A percentile compares a stretch with the other conserved stretches of the same genome.
Conservation (phyloP, 2,113 vertebrate genomes). For the Oostethus manadensis region DNA sequence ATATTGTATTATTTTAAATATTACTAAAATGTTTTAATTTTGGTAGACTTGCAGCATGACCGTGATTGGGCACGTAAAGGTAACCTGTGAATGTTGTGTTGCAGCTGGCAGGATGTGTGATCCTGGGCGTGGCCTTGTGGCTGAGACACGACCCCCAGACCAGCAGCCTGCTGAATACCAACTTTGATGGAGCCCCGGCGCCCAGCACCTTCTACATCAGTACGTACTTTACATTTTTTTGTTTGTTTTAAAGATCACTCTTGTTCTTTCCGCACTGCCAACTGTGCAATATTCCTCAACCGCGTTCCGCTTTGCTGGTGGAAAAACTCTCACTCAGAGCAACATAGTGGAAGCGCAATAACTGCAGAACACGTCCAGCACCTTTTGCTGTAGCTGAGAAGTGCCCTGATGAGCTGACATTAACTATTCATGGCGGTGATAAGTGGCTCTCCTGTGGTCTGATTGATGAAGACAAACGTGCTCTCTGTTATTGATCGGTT, state of each 20-base stretch:
- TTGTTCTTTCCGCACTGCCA: background rate
- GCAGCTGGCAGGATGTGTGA: conserved; percentile 90
- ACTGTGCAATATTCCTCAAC: too few relatives aligned
- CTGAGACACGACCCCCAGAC: conserved; percentile 88
- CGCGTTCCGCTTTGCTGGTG: too few relatives aligned
- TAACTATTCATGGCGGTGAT: conserved; percentile 19
- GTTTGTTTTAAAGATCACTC: too few relatives aligned
- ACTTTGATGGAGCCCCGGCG: conserved; percentile 73
- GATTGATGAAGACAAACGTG: conserved; percentile 7
- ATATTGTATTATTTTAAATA: too few relatives aligned
- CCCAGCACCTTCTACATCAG: conserved; percentile 92
- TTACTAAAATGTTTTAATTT: too few relatives aligned
- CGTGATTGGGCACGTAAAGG: too few relatives aligned
- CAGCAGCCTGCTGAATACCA: conserved; percentile 78
- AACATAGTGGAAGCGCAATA: too few relatives aligned
- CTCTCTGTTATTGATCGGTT: conserved; percentile 20
- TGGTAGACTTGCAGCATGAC: too few relatives aligned
- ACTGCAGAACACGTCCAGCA: background rate
- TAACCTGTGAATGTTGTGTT: conserved; percentile 18
- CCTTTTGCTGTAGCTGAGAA: background rate
- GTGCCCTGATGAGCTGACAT: conserved; percentile 1
- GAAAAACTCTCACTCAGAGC: too few relatives aligned
- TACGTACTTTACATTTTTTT: conserved; percentile 74
- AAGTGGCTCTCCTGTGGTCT: conserved; percentile 5
- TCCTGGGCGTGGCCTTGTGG: conserved; percentile 94